phyloP scores from a whole-genome alignment of 92 coral and sea anemone genomes.

The Siderastrea siderea region DNA sequence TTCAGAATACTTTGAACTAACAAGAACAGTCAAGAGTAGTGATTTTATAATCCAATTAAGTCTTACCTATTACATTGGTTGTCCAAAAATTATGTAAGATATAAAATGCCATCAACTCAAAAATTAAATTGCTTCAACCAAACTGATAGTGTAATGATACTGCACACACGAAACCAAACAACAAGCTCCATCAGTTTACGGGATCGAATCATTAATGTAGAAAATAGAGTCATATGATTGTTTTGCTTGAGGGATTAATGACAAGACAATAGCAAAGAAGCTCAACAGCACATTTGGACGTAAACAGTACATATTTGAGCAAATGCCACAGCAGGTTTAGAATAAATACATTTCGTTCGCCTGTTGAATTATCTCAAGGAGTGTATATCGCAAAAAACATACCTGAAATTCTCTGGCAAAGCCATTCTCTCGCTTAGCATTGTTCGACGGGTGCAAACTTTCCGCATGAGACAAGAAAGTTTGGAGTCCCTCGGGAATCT shows the following conservation, averaged over 20 bases:
- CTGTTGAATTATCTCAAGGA: neutral
- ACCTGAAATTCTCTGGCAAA: slow-evolving; percentile 96
- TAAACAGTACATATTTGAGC: neutral
- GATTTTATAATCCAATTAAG: too few species aligned
- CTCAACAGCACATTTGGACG: neutral
- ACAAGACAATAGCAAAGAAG: neutral
- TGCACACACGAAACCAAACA: too few species aligned
- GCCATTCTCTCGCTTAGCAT: slow-evolving; percentile 79
- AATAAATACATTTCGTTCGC: neutral
- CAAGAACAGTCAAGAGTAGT: too few species aligned
- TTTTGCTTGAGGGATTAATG: neutral
- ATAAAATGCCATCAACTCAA: too few species aligned
- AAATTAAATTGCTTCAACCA: too few species aligned
- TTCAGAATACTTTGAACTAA: too few species aligned
- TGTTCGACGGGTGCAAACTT: slow-evolving; percentile 72
- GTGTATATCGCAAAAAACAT: neutral
- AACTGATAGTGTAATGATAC: too few species aligned
- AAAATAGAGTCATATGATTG: neutral
- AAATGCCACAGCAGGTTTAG: neutral
- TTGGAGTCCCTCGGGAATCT: slow-evolving; percentile 31
- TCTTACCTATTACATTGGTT: too few species aligned
- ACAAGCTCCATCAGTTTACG: too few species aligned
- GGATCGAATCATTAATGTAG: too few species aligned
- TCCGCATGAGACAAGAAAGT: slow-evolving; percentile 75
- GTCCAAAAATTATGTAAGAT: too few species aligned